These are phyloP conservation scores for Pseudopodoces humilis DNA, from an alignment of 2,113 vertebrate genomes.

Conservation along the genomic window DNA sequence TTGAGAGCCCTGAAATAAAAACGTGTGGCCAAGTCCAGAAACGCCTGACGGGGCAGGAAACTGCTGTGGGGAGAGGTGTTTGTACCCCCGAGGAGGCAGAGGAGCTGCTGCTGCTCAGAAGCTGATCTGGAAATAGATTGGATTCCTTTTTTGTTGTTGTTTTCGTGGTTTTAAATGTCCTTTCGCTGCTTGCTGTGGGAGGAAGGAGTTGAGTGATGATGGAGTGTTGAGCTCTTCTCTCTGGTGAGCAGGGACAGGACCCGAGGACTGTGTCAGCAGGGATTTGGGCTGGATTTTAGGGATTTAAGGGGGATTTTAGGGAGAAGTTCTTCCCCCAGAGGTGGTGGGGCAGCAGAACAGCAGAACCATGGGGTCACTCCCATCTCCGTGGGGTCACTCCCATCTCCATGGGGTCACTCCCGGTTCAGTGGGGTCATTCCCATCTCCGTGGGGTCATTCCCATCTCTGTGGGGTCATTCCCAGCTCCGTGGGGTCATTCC, in stretches of 20 bases:
- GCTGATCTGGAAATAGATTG: accelerated
- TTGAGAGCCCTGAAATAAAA: neutral
- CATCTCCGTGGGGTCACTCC: too few species aligned
- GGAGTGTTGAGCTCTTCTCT: neutral
- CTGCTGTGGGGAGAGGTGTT: neutral
- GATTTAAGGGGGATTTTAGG: neutral
- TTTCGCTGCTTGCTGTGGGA: neutral
- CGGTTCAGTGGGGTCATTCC: too few species aligned
- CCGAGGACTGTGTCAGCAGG: neutral
- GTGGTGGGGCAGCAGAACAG: neutral
- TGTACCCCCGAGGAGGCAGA: neutral
- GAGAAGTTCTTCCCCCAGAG: neutral
- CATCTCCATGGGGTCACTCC: too few species aligned
- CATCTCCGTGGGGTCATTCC: too few species aligned
- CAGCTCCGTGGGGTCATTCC: too few species aligned
- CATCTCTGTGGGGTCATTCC: too few species aligned
- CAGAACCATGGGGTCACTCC: too few species aligned
- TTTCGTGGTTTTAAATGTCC: neutral
- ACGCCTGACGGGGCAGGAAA: neutral
- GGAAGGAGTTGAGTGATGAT: neutral
- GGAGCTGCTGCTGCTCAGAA: neutral
- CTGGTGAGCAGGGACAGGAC: neutral
- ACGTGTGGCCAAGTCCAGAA: neutral
- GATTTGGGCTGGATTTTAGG: neutral
- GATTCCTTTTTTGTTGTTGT: too few species aligned